Evolutionary conservation across 2,113 vertebrate genomes (phyloP).

Genomic region (Microtus ochrogaster): DNA sequence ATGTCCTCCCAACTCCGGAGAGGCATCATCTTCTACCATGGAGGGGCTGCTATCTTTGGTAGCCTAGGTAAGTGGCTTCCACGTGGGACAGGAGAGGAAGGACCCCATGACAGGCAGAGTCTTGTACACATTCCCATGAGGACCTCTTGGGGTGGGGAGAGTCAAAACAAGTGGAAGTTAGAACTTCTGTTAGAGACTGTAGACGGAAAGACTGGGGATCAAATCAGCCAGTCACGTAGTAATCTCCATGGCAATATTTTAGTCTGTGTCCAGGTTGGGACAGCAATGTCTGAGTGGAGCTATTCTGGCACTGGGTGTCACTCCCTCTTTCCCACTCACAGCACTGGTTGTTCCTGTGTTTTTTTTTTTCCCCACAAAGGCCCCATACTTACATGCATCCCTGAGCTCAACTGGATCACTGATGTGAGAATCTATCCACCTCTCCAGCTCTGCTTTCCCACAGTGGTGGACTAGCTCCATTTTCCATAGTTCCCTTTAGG

Average conservation of each 20-base stretch:
- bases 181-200: neutral
- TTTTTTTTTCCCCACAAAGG: fast-evolving
- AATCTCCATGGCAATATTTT: neutral
- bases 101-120: neutral
- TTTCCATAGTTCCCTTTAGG: no score
- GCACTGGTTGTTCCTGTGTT: neutral
- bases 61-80: neutral
- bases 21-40: neutral
- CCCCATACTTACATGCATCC: neutral
- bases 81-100: no score
- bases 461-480: neutral
- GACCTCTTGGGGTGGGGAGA: no score
- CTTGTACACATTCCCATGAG: neutral
- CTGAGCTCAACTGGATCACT: neutral
- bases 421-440: no score
- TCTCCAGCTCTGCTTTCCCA: neutral
- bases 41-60: neutral
- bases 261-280: neutral
- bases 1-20: neutral
- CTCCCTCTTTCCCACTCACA: no score
- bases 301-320: no score
- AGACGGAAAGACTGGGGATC: neutral
- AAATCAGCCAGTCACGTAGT: neutral
- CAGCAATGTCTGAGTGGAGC: neutral
- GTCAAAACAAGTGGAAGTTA: neutral